A percentile compares a stretch with the other conserved stretches of the same genome.
These are phyloP conservation scores for Cliona cf. orientalis DNA, from an alignment of 37 sponge, comb jelly and placozoan genomes.

Conservation along the genomic window DNA sequence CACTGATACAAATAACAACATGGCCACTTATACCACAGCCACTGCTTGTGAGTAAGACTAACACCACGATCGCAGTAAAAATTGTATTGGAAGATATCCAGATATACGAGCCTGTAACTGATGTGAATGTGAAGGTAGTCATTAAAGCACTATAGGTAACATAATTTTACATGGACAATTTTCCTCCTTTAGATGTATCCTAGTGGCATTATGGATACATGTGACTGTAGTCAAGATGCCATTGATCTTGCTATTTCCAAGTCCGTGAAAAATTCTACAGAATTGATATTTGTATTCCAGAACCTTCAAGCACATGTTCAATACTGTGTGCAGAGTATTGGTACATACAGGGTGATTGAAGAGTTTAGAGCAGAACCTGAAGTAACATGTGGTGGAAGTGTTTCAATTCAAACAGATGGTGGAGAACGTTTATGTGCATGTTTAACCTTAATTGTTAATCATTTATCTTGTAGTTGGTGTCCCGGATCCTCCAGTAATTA, in stretches of 20 bases:
- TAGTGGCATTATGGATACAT: background rate
- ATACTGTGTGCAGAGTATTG: no score
- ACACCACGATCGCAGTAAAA: background rate
- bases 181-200: background rate
- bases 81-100: background rate
- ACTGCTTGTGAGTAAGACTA: background rate
- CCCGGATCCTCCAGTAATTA: background rate
- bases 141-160: background rate
- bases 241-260: no score
- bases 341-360: no score
- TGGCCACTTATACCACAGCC: conserved; percentile 41
- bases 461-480: background rate
- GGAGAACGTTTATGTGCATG: background rate
- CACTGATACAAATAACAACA: background rate
- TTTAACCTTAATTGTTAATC: background rate
- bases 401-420: background rate
- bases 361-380: no score
- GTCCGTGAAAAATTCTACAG: no score
- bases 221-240: no score
- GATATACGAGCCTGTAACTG: background rate
- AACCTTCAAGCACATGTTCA: no score
- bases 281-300: no score
- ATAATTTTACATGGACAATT: background rate
- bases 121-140: background rate
- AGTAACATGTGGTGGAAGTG: background rate